A percentile compares a stretch with the other conserved stretches of the same genome.
These are phyloP conservation scores for Theristicus caerulescens DNA, from an alignment of 2,113 vertebrate species.

Conservation along the genomic window DNA sequence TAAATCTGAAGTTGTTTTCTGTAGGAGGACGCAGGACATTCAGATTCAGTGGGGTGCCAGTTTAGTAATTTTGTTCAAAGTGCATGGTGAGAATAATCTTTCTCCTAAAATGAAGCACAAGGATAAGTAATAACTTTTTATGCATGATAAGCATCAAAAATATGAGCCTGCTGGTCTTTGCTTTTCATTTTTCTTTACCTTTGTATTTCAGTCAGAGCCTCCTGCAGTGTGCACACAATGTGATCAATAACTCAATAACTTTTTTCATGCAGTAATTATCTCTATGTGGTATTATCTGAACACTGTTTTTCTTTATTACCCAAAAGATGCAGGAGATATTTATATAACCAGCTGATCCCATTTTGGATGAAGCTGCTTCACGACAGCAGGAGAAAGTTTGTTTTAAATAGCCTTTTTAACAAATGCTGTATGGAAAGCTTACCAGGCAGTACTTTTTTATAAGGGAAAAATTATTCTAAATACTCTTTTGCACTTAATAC, in stretches of 20 bases:
- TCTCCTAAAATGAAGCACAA: slow-evolving; percentile 80
- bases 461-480: slow-evolving; percentile 18
- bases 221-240: slow-evolving; percentile 79
- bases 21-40: slow-evolving; percentile 59
- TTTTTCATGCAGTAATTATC: slow-evolving; percentile 89
- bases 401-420: slow-evolving; percentile 76
- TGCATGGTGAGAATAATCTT: slow-evolving; percentile 86
- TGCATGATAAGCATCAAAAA: slow-evolving; percentile 87
- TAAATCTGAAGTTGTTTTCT: slow-evolving; percentile 68
- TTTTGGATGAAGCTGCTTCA: slow-evolving; percentile 77
- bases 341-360: slow-evolving; percentile 84
- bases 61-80: slow-evolving; percentile 81
- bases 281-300: slow-evolving; percentile 85
- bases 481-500: neutral
- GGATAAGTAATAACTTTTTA: slow-evolving; percentile 88
- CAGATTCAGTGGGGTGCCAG: slow-evolving; percentile 77
- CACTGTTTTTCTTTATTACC: slow-evolving; percentile 83
- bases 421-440: slow-evolving; percentile 58
- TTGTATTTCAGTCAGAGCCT: slow-evolving; percentile 80
- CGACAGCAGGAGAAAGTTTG: slow-evolving; percentile 74
- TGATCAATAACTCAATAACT: slow-evolving; percentile 95
- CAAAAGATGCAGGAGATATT: slow-evolving; percentile 81
- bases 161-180: slow-evolving; percentile 84
- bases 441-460: slow-evolving; percentile 41
- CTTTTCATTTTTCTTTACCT: slow-evolving; percentile 83